Evolutionary conservation across 2,888 invertebrate species (phyloP).

Genomic region (Ryuthela nishihirai): DNA sequence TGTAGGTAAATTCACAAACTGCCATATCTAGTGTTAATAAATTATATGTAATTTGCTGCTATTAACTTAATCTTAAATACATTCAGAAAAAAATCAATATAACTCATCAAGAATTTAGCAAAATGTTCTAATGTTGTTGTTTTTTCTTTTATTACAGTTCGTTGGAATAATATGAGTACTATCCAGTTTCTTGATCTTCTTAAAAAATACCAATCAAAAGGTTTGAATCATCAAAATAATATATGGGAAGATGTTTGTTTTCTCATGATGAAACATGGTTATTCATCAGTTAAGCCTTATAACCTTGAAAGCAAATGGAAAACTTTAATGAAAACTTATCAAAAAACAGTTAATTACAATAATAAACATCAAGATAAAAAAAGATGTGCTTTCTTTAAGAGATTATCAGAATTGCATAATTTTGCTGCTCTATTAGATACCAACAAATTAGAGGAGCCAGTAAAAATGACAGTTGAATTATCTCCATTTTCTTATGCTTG

Average conservation of each 20-base stretch:
- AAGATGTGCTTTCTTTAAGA: constrained; percentile 33
- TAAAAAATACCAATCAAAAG: constrained; percentile 23
- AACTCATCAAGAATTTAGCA: background rate
- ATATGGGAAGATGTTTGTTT: constrained; percentile 18
- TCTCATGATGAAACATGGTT: constrained; percentile 11
- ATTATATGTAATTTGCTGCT: no score
- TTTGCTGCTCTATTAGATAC: constrained; percentile 9
- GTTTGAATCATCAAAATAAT: constrained; percentile 15
- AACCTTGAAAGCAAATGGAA: constrained; percentile 24
- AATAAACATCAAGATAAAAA: constrained; percentile 28
- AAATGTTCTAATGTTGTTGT: background rate
- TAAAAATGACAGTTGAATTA: constrained; percentile 27
- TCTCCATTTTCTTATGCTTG: constrained; percentile 23
- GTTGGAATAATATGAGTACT: constrained; percentile 29
- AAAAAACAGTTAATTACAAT: constrained; percentile 23
- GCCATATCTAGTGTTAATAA: no score
- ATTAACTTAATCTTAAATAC: background rate
- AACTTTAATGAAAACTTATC: constrained; percentile 5
- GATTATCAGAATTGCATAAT: constrained; percentile 11
- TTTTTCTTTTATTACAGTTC: constrained; percentile 13
- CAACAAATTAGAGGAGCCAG: constrained; percentile 1
- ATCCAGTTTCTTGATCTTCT: constrained; percentile 26
- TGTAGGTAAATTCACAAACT: no score
- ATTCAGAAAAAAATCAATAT: background rate
- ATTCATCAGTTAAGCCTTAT: constrained; percentile 6